phyloP scores from a whole-genome alignment of 1,140 invertebrate species.

The Hycleus cichorii region DNA sequence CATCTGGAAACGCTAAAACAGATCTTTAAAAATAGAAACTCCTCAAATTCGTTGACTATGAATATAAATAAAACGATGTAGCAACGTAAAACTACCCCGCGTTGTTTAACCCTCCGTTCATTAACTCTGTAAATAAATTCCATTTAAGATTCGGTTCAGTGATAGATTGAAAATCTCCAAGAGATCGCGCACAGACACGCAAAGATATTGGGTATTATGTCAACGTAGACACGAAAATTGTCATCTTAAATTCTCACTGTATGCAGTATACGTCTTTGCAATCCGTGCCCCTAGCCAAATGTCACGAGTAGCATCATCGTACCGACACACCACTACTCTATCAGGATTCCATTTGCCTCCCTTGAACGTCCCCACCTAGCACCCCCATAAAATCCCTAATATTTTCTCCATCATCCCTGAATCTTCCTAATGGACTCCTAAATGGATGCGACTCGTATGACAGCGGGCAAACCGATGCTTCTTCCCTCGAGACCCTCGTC shows the following conservation, averaged over 20 bases:
- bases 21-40: no score
- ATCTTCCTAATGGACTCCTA: conserved; percentile 30
- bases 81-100: no score
- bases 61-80: no score
- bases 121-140: no score
- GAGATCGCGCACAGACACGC: no score
- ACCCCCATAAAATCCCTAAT: conserved; percentile 22
- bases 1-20: no score
- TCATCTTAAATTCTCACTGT: conserved; percentile 5
- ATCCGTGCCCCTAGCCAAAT: conserved; percentile 22
- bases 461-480: conserved; percentile 24
- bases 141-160: no score
- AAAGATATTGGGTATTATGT: no score
- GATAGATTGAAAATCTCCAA: no score
- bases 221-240: background rate
- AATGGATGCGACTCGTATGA: conserved; percentile 31
- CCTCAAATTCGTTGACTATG: no score
- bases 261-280: conserved; percentile 18
- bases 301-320: conserved; percentile 20
- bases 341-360: conserved; percentile 26
- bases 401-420: conserved; percentile 27
- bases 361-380: conserved; percentile 1
- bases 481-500: conserved; percentile 17
- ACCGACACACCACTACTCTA: conserved; percentile 10
- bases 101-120: no score